Evolutionary conservation across 2,888 invertebrate species (phyloP).

Genomic region (Craniophora ligustri): DNA sequence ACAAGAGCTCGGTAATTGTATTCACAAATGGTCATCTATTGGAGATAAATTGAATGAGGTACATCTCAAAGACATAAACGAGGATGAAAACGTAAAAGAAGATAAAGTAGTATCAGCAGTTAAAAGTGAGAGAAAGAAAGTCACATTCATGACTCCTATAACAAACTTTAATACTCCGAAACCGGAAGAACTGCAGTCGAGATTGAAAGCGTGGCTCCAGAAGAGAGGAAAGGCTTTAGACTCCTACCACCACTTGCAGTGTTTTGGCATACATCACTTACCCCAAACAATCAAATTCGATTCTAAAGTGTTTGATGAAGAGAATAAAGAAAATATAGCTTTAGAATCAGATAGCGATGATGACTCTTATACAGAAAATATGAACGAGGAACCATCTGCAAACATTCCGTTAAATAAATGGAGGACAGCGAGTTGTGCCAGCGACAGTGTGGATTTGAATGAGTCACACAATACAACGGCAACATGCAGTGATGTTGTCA

Average conservation of each 20-base stretch:
- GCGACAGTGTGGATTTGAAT: slow-evolving; percentile 71
- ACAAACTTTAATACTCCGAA: slow-evolving; percentile 75
- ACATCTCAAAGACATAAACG: slow-evolving; percentile 69
- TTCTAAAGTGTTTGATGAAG: slow-evolving; percentile 70
- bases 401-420: no score
- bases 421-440: slow-evolving; percentile 70
- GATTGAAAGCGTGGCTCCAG: slow-evolving; percentile 85
- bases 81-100: slow-evolving; percentile 67
- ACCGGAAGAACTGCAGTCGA: slow-evolving; percentile 75
- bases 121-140: slow-evolving; percentile 81
- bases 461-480: slow-evolving; percentile 68
- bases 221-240: slow-evolving; percentile 83
- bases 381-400: slow-evolving; percentile 69
- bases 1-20: slow-evolving; percentile 72
- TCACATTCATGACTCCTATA: slow-evolving; percentile 77
- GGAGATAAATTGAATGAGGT: slow-evolving; percentile 75
- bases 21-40: slow-evolving; percentile 80
- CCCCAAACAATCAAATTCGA: slow-evolving; percentile 37
- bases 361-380: slow-evolving; percentile 74
- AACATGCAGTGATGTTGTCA: slow-evolving; percentile 60
- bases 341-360: slow-evolving; percentile 78
- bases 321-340: slow-evolving; percentile 86
- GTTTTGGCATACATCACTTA: slow-evolving; percentile 82
- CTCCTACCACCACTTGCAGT: slow-evolving; percentile 86
- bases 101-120: slow-evolving; percentile 75